Evolutionary conservation across 2,113 vertebrate species (phyloP).

Genomic region (Microtus richardsoni): DNA sequence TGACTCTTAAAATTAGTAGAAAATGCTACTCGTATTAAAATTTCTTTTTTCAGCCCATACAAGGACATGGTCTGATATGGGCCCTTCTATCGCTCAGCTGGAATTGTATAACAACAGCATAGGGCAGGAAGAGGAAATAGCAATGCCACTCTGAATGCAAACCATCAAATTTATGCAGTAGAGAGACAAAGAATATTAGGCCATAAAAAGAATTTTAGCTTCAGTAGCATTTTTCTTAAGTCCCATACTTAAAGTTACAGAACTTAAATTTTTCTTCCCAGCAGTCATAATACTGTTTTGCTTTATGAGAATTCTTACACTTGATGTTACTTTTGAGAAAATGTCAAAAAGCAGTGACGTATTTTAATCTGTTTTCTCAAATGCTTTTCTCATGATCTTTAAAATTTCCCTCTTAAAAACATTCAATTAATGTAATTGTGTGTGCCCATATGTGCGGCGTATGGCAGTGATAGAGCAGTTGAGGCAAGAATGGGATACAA

Average conservation of each 20-base stretch:
- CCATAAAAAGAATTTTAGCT: neutral
- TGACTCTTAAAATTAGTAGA: neutral
- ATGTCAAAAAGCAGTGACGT: neutral
- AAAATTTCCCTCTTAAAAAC: neutral
- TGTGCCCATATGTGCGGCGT: neutral
- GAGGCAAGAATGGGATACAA: fast-evolving
- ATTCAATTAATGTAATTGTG: neutral
- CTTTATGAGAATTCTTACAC: constrained; percentile 17
- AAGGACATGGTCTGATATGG: neutral
- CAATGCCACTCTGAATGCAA: neutral
- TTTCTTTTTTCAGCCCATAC: neutral
- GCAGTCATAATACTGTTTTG: neutral
- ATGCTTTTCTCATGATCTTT: constrained; percentile 10
- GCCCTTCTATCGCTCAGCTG: neutral
- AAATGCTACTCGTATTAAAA: neutral
- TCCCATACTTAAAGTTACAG: neutral
- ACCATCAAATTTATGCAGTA: neutral
- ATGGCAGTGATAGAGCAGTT: neutral
- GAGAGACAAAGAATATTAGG: neutral
- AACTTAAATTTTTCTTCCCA: neutral
- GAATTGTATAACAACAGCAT: neutral
- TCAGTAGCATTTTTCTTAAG: neutral
- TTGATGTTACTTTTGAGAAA: neutral
- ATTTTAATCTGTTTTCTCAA: constrained; percentile 32
- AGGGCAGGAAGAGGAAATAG: neutral